phyloP scores from a whole-genome alignment of 2,113 vertebrate genomes.

The Dromas ardeola region DNA sequence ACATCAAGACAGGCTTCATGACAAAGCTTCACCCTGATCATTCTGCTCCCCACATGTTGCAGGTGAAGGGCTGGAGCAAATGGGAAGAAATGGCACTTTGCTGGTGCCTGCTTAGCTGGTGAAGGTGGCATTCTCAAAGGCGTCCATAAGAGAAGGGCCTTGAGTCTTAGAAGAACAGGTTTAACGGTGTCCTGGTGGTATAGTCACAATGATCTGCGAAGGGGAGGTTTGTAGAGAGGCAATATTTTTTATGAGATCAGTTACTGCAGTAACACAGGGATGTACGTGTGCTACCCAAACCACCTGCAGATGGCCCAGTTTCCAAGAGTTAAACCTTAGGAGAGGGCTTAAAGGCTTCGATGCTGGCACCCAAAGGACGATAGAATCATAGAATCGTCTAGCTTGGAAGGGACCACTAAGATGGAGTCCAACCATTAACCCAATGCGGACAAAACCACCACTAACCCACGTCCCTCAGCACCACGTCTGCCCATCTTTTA shows the following conservation, averaged over 20 bases:
- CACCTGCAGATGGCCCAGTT: not conserved
- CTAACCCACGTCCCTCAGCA: not conserved
- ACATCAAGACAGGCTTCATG: not conserved
- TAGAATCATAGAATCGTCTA: not conserved
- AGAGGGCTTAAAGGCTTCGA: not conserved
- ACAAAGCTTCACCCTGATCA: not conserved
- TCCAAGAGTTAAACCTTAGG: not conserved
- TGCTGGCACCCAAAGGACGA: not conserved
- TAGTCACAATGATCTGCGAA: accelerated
- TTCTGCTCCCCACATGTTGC: not conserved
- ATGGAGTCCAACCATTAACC: not conserved
- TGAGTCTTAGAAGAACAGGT: not conserved
- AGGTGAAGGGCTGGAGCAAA: not conserved
- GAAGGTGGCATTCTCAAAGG: not conserved
- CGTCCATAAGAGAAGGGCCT: not conserved
- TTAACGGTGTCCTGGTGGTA: not conserved
- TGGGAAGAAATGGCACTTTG: not conserved
- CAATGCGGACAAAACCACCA: not conserved
- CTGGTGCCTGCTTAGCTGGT: not conserved
- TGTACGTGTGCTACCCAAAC: accelerated
- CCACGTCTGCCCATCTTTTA: not conserved
- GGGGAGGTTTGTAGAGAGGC: not conserved
- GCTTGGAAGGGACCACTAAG: not conserved
- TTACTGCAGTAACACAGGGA: not conserved
- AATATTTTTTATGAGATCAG: not conserved